Evolutionary conservation across 2,113 vertebrate genomes (phyloP).

Genomic region (Otolemur garnettii): DNA sequence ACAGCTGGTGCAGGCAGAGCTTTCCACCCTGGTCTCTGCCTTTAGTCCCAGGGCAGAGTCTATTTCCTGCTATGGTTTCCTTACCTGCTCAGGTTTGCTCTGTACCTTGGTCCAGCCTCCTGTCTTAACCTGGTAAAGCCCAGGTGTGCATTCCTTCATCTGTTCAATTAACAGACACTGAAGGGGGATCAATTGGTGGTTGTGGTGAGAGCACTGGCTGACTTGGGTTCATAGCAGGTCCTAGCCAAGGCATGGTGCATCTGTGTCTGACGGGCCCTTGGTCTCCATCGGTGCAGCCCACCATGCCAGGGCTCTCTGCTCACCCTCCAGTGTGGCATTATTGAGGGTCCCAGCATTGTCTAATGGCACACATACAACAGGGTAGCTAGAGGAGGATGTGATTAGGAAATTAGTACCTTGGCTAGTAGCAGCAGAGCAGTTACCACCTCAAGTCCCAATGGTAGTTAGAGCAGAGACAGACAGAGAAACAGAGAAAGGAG

Average conservation of each 20-base stretch:
- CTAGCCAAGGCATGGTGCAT: background rate
- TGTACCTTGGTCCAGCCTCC: background rate
- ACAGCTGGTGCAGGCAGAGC: background rate
- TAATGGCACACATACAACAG: background rate
- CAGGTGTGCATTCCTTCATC: accelerated
- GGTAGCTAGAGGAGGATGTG: background rate
- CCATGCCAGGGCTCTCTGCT: background rate
- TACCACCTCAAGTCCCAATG: accelerated
- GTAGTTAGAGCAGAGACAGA: background rate
- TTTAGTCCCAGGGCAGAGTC: background rate
- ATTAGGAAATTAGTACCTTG: no score
- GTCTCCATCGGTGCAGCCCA: accelerated
- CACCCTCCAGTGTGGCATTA: accelerated
- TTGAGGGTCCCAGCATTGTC: accelerated
- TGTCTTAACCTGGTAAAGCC: background rate
- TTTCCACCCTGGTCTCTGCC: accelerated
- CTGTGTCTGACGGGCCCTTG: accelerated
- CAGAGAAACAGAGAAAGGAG: background rate
- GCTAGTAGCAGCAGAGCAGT: accelerated
- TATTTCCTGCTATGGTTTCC: background rate
- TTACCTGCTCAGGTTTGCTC: background rate
- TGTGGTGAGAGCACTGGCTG: accelerated
- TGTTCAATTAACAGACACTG: background rate
- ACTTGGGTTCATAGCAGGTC: accelerated
- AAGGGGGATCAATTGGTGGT: accelerated